Conservation (phyloP, 1,140 invertebrate species). For the Pinna nobilis region DNA sequence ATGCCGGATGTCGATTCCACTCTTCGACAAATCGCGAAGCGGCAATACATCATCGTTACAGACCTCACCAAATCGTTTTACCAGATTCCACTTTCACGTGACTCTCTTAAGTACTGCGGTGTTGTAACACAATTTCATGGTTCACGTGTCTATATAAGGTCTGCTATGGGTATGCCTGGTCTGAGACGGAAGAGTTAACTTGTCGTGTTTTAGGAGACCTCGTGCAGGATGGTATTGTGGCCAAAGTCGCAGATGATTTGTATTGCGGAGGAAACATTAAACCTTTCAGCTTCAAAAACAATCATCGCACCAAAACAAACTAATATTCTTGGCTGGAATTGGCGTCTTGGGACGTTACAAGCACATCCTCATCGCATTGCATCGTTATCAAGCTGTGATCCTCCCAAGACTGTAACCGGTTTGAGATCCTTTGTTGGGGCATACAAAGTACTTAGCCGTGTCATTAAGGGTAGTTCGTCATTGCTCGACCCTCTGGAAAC, state of each 20-base stretch:
- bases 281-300: conserved; percentile 7
- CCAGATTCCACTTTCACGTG: conserved; percentile 25
- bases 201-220: conserved; percentile 38
- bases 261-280: conserved; percentile 25
- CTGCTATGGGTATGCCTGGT: conserved; percentile 28
- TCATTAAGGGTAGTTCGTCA: neutral
- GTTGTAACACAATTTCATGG: conserved; percentile 33
- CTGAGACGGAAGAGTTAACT: conserved; percentile 6
- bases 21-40: conserved; percentile 22
- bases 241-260: conserved; percentile 29
- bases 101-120: conserved; percentile 40
- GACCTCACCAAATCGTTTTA: conserved; percentile 41
- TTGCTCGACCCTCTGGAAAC: neutral
- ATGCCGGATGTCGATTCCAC: conserved; percentile 20
- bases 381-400: neutral
- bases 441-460: conserved; percentile 16
- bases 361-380: conserved; percentile 31
- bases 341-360: conserved; percentile 1
- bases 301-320: conserved; percentile 8
- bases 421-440: conserved; percentile 34
- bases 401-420: conserved; percentile 2
- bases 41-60: conserved; percentile 36
- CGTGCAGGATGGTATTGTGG: conserved; percentile 33
- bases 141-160: conserved; percentile 32
- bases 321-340: conserved; percentile 31